Percentiles rank a stretch among this genome's conserved stretches.
Conservation (phyloP, 2,113 vertebrate species). For the Tragelaphus strepsiceros region DNA sequence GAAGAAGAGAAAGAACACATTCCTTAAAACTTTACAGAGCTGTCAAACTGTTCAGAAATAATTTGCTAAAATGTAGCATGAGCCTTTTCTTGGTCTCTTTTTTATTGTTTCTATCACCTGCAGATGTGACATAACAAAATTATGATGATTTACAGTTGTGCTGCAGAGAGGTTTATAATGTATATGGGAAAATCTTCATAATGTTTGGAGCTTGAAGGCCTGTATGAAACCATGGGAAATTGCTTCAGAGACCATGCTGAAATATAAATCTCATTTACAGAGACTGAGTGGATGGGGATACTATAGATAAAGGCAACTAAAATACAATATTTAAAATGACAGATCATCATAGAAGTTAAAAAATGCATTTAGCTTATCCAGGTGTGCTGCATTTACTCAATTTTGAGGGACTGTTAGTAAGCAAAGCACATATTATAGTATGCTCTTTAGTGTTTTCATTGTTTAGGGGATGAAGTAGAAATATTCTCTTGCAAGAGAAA, state of each 20-base stretch:
- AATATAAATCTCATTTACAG: conserved; percentile 68
- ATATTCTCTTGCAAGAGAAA: conserved; percentile 62
- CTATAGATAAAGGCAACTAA: conserved; percentile 56
- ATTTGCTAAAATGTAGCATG: neutral
- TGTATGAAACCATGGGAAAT: conserved; percentile 49
- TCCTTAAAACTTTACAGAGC: neutral
- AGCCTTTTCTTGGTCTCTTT: conserved; percentile 26
- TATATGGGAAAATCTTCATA: conserved; percentile 57
- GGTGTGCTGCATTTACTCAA: conserved; percentile 57
- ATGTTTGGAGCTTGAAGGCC: conserved; percentile 51
- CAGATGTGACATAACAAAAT: conserved; percentile 45
- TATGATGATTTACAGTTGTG: conserved; percentile 43
- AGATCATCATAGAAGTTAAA: conserved; percentile 72
- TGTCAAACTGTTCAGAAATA: neutral
- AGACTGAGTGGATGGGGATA: conserved; percentile 38
- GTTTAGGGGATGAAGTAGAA: conserved; percentile 42
- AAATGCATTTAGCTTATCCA: conserved; percentile 70
- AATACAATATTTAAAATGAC: conserved; percentile 63
- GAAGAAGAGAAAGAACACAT: neutral
- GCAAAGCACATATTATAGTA: conserved; percentile 45
- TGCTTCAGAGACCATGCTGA: conserved; percentile 50
- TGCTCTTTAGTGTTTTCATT: conserved; percentile 64
- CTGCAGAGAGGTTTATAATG: conserved; percentile 53
- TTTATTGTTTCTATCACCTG: conserved; percentile 62
- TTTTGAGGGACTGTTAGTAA: conserved; percentile 60